Percentiles rank a stretch among this genome's conserved stretches.
These are phyloP conservation scores for Octonoba sinensis DNA, from an alignment of 2,888 invertebrate species.

Conservation along the genomic window DNA sequence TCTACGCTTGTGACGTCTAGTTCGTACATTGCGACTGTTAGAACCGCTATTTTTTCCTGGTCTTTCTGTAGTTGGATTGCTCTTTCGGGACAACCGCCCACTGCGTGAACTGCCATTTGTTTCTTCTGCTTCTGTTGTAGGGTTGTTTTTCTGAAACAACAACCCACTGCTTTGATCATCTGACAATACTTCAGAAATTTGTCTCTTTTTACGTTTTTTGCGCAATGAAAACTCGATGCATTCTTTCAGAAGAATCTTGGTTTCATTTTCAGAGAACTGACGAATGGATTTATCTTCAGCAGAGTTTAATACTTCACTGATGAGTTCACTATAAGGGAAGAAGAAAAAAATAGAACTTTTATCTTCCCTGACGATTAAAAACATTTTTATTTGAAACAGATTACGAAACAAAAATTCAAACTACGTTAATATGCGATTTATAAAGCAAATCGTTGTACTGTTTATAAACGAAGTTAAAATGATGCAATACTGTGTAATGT, in stretches of 20 bases:
- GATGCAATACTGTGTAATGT: too few relatives aligned
- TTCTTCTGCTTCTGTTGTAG: neutral
- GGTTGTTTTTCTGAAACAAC: neutral
- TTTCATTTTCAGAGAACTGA: slow-evolving; percentile 12
- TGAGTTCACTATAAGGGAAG: slow-evolving; percentile 14
- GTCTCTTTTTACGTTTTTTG: neutral
- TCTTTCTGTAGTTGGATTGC: neutral
- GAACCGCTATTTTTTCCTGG: too few relatives aligned
- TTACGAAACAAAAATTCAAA: too few relatives aligned
- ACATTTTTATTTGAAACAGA: too few relatives aligned
- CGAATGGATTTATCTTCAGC: slow-evolving; percentile 5
- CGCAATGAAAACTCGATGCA: slow-evolving; percentile 19
- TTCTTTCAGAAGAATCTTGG: slow-evolving; percentile 13
- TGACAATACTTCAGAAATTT: too few relatives aligned
- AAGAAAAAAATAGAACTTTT: neutral
- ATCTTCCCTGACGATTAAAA: too few relatives aligned
- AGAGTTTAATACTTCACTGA: slow-evolving; percentile 10
- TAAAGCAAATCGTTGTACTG: too few relatives aligned
- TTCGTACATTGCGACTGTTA: too few relatives aligned
- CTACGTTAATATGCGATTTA: too few relatives aligned
- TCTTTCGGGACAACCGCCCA: neutral
- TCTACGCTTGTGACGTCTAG: too few relatives aligned
- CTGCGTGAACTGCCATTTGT: neutral
- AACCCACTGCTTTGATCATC: neutral
- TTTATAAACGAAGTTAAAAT: too few relatives aligned